A percentile compares a stretch with the other conserved stretches of the same genome.
Evolutionary conservation across 2,113 vertebrate species (phyloP).

Genomic region (Larimichthys crocea): DNA sequence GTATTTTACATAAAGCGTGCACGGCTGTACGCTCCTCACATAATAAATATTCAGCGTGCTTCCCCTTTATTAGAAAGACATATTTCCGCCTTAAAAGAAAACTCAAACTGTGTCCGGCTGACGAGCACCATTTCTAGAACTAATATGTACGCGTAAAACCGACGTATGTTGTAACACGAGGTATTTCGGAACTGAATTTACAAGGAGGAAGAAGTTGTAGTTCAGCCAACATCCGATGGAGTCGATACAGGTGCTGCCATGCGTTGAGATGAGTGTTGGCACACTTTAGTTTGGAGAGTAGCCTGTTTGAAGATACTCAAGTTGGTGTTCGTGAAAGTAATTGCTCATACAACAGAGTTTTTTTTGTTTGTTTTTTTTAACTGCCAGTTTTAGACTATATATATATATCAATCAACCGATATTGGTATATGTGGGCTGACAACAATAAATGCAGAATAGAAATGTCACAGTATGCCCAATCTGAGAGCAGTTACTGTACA

Average conservation of each 20-base stretch:
- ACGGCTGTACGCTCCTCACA: not conserved
- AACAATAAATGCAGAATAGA: too few relatives aligned
- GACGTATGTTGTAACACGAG: not conserved
- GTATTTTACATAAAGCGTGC: not conserved
- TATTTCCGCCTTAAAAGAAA: not conserved
- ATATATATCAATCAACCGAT: too few relatives aligned
- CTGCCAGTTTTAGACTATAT: too few relatives aligned
- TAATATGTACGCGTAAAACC: not conserved
- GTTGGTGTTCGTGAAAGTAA: not conserved
- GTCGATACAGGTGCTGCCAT: not conserved
- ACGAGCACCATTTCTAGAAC: not conserved
- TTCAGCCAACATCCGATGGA: not conserved
- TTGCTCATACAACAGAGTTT: too few relatives aligned
- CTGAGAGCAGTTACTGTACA: too few relatives aligned
- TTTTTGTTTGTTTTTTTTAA: too few relatives aligned
- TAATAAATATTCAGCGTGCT: not conserved
- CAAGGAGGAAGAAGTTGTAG: not conserved
- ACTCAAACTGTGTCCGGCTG: too few relatives aligned
- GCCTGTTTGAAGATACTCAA: not conserved
- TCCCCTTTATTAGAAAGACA: not conserved
- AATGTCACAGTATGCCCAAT: too few relatives aligned
- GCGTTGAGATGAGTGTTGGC: not conserved
- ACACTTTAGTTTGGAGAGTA: not conserved
- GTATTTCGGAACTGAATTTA: not conserved
- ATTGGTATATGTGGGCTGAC: too few relatives aligned